Base-by-base conservation (phyloP, 2,888 invertebrate species). In the Pyrgus malvae region DNA sequence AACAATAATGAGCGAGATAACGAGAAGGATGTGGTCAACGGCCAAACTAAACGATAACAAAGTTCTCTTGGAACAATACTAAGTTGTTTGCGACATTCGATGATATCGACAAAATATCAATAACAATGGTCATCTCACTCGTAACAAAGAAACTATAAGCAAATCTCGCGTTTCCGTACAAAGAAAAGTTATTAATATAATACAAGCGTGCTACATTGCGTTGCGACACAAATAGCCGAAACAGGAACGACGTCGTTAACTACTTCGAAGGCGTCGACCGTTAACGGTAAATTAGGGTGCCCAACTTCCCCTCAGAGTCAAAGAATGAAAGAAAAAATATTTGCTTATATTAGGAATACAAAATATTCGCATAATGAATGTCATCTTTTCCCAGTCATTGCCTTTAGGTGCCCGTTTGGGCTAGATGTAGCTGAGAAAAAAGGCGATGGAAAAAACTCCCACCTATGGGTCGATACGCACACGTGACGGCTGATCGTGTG, bases 31-130 rank as follows among this genome's bases (percentile, higher is more conserved):
- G 56, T 53, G 58, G 58, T 59, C 58, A 59, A 49, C 61, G 97
- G 97, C 23, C 97, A 97, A 41, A 29, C 17, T 38, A 16, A 17
- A 25, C 23, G 56, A 50, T 56, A 48, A 50, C 17, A 48, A n/a
- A 51, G 33, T 21, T 37, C 16, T 44, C 21, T 37, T 35, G 27
- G 37, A 37, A 37, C 9, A 37, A 9, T 23, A 51, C 11, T 37
- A 23, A 35, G 25, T 25, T 35, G 29, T 38, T 27, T 53, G 37
- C 16, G 16, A 16, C 23, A 7, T 8, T 12, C 11, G 21, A 11
- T 8, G 29, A 37, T 45, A 31, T 40, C 29, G n/a, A 14, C n/a
- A 19, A 38, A 9, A 31, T 12, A 3, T 35, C 35, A 35, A 17
- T 35, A 21, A 21, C 21, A 37, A 37, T 4, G 16, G 5, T 17